phyloP scores from a whole-genome alignment of 2,113 vertebrate species.

The Lepus timidus region DNA sequence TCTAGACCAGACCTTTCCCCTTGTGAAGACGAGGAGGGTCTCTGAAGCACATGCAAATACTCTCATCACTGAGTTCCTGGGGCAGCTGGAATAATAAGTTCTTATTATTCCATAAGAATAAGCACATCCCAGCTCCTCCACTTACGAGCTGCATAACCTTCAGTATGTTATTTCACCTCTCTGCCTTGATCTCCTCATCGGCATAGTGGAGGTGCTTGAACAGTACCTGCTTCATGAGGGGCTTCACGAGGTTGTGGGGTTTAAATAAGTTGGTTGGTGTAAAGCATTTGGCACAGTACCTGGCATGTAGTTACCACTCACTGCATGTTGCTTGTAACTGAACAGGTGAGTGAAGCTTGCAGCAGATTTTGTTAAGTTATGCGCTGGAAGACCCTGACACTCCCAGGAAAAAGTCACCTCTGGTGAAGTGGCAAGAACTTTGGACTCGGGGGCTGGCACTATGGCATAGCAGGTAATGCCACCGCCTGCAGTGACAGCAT shows the following conservation, averaged over 20 bases:
- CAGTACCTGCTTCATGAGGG: not conserved
- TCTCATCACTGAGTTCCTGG: not conserved
- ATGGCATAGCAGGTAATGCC: no score
- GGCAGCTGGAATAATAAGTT: not conserved
- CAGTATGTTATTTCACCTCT: not conserved
- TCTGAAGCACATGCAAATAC: not conserved
- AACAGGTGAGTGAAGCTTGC: not conserved
- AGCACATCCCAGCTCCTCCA: not conserved
- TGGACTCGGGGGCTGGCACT: not conserved
- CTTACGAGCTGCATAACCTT: not conserved
- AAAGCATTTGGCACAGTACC: not conserved
- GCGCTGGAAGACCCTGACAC: not conserved
- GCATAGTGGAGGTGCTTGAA: not conserved
- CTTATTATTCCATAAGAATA: not conserved
- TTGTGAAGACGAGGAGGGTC: not conserved
- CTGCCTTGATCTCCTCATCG: conserved; percentile 50
- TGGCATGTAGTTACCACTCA: not conserved
- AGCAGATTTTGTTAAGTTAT: not conserved
- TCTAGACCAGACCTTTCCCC: not conserved
- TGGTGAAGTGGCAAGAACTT: not conserved
- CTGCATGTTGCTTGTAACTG: not conserved
- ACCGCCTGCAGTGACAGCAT: no score
- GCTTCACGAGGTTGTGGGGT: not conserved
- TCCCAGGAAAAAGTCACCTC: not conserved
- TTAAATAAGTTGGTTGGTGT: not conserved